Conservation (phyloP, 2,888 invertebrate genomes). For the Netelia virgata region DNA sequence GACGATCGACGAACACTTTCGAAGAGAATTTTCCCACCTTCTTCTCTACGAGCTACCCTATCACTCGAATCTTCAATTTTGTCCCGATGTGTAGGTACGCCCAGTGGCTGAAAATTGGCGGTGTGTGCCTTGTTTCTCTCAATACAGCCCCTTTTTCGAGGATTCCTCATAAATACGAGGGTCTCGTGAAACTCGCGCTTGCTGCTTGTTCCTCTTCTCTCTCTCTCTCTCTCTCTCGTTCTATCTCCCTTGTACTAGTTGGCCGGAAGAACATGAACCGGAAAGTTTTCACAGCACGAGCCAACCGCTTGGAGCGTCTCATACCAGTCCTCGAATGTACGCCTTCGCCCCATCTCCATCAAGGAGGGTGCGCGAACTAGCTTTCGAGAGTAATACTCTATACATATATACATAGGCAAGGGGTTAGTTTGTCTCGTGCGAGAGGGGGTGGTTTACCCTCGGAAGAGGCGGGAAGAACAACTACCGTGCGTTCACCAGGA, state of each 20-base stretch:
- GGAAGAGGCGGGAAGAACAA: slow-evolving; percentile 32
- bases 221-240: slow-evolving; percentile 10
- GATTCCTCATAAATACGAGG: slow-evolving; percentile 77
- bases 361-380: slow-evolving; percentile 17
- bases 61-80: slow-evolving; percentile 8
- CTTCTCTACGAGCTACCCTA: slow-evolving; percentile 13
- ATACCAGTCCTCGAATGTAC: slow-evolving; percentile 7
- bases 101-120: slow-evolving; percentile 73
- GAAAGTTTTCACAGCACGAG: slow-evolving; percentile 61
- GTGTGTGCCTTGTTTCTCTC: slow-evolving; percentile 66
- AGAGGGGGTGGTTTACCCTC: slow-evolving; percentile 53
- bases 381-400: background rate
- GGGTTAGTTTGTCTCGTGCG: slow-evolving; percentile 57
- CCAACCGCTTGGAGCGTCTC: slow-evolving; percentile 36
- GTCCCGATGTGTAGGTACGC: slow-evolving; percentile 13
- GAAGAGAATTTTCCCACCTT: slow-evolving; percentile 38
- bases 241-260: slow-evolving; percentile 21
- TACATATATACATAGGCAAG: slow-evolving; percentile 9
- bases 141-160: slow-evolving; percentile 59
- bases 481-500: slow-evolving; percentile 8
- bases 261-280: slow-evolving; percentile 49
- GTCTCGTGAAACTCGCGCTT: slow-evolving; percentile 65
- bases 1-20: slow-evolving; percentile 54
- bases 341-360: slow-evolving; percentile 39
- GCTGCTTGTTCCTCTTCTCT: slow-evolving; percentile 42